Base-by-base conservation (phyloP, 1,140 invertebrate genomes). In the Mycetomoellerius zeteki region DNA sequence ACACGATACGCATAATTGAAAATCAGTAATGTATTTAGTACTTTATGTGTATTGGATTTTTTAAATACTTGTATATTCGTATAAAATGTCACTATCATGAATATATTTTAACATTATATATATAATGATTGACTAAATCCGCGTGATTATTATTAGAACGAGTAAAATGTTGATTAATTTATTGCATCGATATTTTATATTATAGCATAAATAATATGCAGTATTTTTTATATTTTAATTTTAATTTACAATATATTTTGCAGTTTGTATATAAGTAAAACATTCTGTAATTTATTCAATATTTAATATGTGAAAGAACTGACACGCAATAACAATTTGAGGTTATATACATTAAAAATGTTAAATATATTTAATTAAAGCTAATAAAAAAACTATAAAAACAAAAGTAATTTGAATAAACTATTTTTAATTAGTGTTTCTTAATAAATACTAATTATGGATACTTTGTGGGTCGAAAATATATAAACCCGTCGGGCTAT, bases 401-500 rank as follows among this genome's bases (percentile, higher is more conserved):
- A 64, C 5, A 8, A 21, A 58, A 24, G 3, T 62, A 24, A 75
- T 58, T 67, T 37, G 16, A 16, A 47, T 60, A 72, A 54, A 54
- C 1, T 7, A 56, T n/a, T 3, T 71, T 64, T 27, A n/a, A 73
- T 54, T n/a, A 50, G 1, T 47, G 24, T 86, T 86, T 24, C 7
- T 52, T 12, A 24, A 75, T 27, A 8, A 43, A 1, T 43, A n/a
- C 0, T 6, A 30, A 12, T 1, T 24, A 43, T 6, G 24, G 3
- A 12, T n/a, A 21, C 19, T 33, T 19, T 43, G 33, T 72, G 58
- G 62, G 71, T 69, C 47, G 80, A 69, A 88, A 86, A 43, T 60
- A n/a, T 64, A 30, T 52, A 58, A 64, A 19, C 16, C 88, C 81
- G 88, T 86, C 88, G 86, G 86, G 75, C n/a, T 30, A 47, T n/a